These are phyloP conservation scores for Eulemur rubriventer DNA, from an alignment of 2,797 vertebrate genomes.

Conservation along the genomic window DNA sequence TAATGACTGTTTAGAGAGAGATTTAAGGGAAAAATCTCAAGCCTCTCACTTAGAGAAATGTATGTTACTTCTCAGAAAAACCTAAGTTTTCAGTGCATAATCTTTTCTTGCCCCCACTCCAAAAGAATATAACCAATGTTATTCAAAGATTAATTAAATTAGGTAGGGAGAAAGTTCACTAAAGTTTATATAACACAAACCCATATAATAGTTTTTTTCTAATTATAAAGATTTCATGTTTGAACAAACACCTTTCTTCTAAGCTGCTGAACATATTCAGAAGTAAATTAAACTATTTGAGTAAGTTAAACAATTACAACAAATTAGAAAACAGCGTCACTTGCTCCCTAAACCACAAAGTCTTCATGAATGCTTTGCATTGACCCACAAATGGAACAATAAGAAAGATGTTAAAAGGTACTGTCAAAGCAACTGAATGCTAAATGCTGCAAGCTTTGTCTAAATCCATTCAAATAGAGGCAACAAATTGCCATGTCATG, in stretches of 20 bases:
- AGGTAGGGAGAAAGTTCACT: constrained; percentile 53
- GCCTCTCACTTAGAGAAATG: background rate
- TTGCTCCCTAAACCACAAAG: constrained; percentile 87
- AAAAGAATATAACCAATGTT: constrained; percentile 43
- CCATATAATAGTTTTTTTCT: constrained; percentile 76
- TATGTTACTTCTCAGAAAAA: background rate
- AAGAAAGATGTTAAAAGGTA: constrained; percentile 88
- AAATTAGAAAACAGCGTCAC: constrained; percentile 91
- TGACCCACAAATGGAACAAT: constrained; percentile 90
- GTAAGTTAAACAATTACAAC: constrained; percentile 92
- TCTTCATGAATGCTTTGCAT: constrained; percentile 83
- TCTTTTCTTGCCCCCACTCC: background rate
- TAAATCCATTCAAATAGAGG: constrained; percentile 87
- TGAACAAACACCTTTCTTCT: constrained; percentile 84
- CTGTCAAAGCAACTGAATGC: constrained; percentile 84
- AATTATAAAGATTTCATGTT: constrained; percentile 85
- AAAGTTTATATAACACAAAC: constrained; percentile 71
- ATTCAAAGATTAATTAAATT: constrained; percentile 73
- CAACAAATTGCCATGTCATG: constrained; percentile 94
- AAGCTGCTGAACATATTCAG: constrained; percentile 83
- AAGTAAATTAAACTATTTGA: constrained; percentile 84
- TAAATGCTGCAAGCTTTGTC: constrained; percentile 89
- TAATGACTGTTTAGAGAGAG: constrained; percentile 50
- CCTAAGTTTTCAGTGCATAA: constrained; percentile 25
- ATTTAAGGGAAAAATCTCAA: background rate